Conservation (phyloP, 2,113 vertebrate species). For the Actinemys pallida region DNA sequence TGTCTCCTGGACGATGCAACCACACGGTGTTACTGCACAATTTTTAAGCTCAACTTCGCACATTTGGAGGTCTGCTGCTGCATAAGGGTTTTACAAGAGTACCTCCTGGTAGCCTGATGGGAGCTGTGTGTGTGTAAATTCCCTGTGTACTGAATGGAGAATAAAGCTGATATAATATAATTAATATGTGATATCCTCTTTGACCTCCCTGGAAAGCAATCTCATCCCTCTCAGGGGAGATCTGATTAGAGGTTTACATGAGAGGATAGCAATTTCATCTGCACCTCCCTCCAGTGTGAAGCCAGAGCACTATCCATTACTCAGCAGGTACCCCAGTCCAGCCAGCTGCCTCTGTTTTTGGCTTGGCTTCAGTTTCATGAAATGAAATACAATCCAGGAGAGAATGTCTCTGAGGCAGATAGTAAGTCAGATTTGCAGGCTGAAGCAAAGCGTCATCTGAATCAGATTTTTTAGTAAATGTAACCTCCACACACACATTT, state of each 20-base stretch:
- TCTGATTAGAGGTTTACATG: not conserved
- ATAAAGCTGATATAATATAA: not conserved
- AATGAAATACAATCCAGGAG: not conserved
- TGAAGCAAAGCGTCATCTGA: not conserved
- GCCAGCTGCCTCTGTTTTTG: not conserved
- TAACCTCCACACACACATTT: not conserved
- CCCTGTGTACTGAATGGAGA: not conserved
- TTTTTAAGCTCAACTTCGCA: not conserved
- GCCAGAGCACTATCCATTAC: not conserved
- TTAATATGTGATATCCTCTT: not conserved
- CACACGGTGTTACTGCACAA: not conserved
- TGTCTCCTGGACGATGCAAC: rapidly evolving
- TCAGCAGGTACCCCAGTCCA: not conserved
- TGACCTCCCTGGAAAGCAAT: not conserved
- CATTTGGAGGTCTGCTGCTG: not conserved
- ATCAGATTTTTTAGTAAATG: not conserved
- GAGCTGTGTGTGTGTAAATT: not conserved
- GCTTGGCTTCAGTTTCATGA: not conserved
- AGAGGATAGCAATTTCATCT: not conserved
- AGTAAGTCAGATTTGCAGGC: not conserved
- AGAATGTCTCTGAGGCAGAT: not conserved
- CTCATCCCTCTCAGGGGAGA: not conserved
- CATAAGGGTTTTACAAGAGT: not conserved
- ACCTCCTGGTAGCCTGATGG: not conserved
- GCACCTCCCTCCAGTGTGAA: rapidly evolving